Conservation (phyloP, 2,113 vertebrate species). For the Rafetus swinhoei region DNA sequence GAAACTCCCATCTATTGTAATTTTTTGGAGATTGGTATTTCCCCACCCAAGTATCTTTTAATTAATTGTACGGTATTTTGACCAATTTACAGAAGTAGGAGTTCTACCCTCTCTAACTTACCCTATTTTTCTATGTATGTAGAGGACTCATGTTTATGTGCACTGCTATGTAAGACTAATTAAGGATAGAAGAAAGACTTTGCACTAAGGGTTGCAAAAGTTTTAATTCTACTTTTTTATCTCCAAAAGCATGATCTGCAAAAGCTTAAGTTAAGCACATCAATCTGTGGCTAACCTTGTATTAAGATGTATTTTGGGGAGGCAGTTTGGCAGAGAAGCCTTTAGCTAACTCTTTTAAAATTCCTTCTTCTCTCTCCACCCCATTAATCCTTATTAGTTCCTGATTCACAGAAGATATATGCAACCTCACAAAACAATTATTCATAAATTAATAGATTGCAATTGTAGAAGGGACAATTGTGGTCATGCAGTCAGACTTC, state of each 20-base stretch:
- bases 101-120: neutral
- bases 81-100: neutral
- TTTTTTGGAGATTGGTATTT: conserved; percentile 5
- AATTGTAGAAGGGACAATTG: too few relatives aligned
- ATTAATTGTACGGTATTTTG: neutral
- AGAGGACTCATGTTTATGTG: neutral
- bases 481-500: too few relatives aligned
- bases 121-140: neutral
- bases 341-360: neutral
- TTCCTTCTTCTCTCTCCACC: neutral
- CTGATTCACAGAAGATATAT: neutral
- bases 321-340: neutral
- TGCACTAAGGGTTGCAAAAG: neutral
- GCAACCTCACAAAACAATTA: neutral
- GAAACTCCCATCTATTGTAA: neutral
- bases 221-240: neutral
- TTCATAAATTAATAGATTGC: too few relatives aligned
- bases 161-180: too few relatives aligned
- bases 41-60: neutral
- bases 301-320: neutral
- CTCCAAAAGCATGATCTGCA: neutral
- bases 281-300: too few relatives aligned
- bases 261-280: neutral
- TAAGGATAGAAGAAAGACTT: neutral
- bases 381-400: neutral